phyloP scores from a whole-genome alignment of 2,797 vertebrate species.

The Pygocentrus nattereri region DNA sequence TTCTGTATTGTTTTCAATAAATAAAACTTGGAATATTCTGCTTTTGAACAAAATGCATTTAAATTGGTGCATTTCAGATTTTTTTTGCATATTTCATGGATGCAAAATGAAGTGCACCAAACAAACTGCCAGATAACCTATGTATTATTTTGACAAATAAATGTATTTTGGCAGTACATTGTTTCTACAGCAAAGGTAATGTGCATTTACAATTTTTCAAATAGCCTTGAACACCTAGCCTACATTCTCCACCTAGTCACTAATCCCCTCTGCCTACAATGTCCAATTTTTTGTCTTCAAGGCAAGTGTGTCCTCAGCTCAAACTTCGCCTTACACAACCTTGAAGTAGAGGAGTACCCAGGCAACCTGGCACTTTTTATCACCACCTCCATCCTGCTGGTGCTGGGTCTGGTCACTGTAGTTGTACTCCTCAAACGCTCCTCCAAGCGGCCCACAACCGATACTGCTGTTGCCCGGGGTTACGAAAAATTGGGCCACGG shows the following conservation, averaged over 20 bases:
- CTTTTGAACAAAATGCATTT: no score
- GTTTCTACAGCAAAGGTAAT: no score
- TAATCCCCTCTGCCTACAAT: background rate
- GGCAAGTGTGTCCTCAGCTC: slow-evolving; percentile 87
- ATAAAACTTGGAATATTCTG: no score
- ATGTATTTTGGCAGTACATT: no score
- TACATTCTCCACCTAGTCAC: background rate
- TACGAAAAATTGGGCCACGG: slow-evolving; percentile 86
- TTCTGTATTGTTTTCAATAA: no score
- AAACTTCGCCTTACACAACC: slow-evolving; percentile 70
- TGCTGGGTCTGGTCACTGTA: slow-evolving; percentile 77
- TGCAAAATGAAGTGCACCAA: no score
- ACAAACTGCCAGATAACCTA: no score
- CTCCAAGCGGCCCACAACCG: slow-evolving; percentile 70
- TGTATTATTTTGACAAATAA: no score
- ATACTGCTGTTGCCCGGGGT: slow-evolving; percentile 69
- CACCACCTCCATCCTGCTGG: slow-evolving; percentile 81
- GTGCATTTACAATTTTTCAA: no score
- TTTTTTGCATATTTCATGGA: background rate
- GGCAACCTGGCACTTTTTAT: slow-evolving; percentile 82
- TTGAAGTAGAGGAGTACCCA: slow-evolving; percentile 44
- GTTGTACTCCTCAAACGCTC: slow-evolving; percentile 81
- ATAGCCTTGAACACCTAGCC: background rate
- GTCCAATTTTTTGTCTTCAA: slow-evolving; percentile 58
- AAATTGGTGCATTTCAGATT: no score